Percentiles rank a stretch among this genome's conserved stretches.
These are phyloP conservation scores for Xenentodon cancila DNA, from an alignment of 2,797 vertebrate genomes.

Conservation along the genomic window DNA sequence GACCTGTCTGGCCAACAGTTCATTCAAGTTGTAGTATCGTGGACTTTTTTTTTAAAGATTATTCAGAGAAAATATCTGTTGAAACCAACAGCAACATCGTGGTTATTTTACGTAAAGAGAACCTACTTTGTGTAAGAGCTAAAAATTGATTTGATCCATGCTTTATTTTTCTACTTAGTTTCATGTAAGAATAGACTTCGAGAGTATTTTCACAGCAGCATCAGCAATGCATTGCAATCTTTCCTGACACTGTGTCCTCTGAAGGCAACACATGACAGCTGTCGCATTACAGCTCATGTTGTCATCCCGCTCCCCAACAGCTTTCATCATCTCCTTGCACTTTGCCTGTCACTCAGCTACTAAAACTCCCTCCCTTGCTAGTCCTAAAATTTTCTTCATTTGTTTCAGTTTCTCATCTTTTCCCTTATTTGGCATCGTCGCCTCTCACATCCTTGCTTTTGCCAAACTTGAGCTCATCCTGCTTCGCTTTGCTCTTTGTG, in stretches of 20 bases:
- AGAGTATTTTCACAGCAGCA: constrained; percentile 29
- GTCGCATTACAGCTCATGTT: constrained; percentile 53
- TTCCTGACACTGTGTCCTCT: constrained; percentile 45
- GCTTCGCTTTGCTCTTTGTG: constrained; percentile 31
- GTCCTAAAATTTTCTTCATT: constrained; percentile 9
- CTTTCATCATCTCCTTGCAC: constrained; percentile 25
- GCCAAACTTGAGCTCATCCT: constrained; percentile 35
- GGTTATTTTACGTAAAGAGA: no score
- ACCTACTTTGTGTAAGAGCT: no score
- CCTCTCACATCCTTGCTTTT: constrained; percentile 8
- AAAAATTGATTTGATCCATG: no score
- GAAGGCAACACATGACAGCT: constrained; percentile 62
- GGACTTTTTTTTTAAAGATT: no score
- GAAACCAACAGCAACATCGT: no score
- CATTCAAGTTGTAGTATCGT: no score
- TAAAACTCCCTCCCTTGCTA: not conserved
- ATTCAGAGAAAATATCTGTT: no score
- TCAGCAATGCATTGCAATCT: constrained; percentile 38
- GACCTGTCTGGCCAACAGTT: no score
- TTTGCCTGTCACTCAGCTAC: constrained; percentile 2
- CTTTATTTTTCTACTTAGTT: not conserved
- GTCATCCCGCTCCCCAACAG: constrained; percentile 45
- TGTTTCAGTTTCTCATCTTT: constrained; percentile 11
- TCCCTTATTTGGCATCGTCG: not conserved
- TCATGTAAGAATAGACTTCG: not conserved